Conservation (phyloP, 2,797 vertebrate species). For the Monodelphis domestica region DNA sequence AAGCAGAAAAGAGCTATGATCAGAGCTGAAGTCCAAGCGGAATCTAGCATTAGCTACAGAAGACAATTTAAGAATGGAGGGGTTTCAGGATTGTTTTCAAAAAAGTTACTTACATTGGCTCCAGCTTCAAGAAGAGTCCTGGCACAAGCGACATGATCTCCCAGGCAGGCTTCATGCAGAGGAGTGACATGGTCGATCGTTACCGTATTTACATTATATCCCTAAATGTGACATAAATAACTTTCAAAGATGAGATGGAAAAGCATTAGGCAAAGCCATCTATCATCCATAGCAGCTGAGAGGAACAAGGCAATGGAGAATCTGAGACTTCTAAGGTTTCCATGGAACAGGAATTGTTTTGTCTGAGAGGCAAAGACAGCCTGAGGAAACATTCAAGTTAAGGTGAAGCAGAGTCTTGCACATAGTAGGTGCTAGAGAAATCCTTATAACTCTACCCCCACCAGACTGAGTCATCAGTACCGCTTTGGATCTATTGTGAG, state of each 20-base stretch:
- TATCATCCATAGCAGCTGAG: neutral
- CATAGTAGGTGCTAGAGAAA: neutral
- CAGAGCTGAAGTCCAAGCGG: neutral
- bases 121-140: constrained; percentile 94
- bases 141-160: constrained; percentile 93
- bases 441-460: neutral
- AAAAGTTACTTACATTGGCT: constrained; percentile 91
- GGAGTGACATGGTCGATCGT: constrained; percentile 97
- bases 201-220: constrained; percentile 94
- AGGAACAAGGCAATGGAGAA: constrained; percentile 54
- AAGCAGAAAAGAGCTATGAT: neutral
- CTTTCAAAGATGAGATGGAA: constrained; percentile 24
- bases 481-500: too few species aligned
- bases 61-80: neutral
- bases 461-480: neutral
- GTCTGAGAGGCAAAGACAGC: neutral
- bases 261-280: neutral
- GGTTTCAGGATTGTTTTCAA: neutral
- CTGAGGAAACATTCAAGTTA: neutral
- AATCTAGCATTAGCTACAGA: neutral
- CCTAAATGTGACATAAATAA: constrained; percentile 84
- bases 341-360: neutral
- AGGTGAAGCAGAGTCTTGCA: neutral
- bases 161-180: constrained; percentile 95
- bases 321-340: neutral